phyloP scores from a whole-genome alignment of 2,888 invertebrate genomes.

The Caenorhabditis parvicauda region DNA sequence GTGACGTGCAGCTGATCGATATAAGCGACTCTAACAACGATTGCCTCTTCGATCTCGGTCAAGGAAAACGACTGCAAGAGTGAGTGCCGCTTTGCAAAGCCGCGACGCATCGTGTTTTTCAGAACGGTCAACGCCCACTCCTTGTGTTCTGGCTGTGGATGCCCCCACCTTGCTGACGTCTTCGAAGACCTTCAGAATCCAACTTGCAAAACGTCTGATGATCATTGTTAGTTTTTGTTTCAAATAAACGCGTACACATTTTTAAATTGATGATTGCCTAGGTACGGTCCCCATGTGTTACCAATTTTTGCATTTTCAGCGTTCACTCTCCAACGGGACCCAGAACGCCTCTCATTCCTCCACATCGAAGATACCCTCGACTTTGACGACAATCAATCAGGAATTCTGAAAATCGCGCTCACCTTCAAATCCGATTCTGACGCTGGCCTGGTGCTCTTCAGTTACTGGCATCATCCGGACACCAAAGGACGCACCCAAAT shows the following conservation, averaged over 20 bases:
- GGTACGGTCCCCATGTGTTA: too few species aligned
- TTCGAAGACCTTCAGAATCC: slow-evolving; percentile 15
- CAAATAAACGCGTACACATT: neutral
- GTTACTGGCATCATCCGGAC: slow-evolving; percentile 30
- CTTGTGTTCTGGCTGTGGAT: slow-evolving; percentile 24
- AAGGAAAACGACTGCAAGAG: neutral
- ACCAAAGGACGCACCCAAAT: slow-evolving; percentile 38
- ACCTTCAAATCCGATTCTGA: slow-evolving; percentile 37
- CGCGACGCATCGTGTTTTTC: neutral
- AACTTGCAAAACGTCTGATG: neutral
- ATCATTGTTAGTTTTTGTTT: neutral
- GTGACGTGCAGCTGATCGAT: slow-evolving; percentile 25
- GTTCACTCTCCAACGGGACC: slow-evolving; percentile 24
- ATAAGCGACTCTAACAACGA: slow-evolving; percentile 24
- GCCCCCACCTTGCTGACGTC: slow-evolving; percentile 12
- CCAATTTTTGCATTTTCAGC: too few species aligned
- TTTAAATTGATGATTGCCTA: too few species aligned
- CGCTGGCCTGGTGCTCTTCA: slow-evolving; percentile 35
- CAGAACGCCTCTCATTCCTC: slow-evolving; percentile 33
- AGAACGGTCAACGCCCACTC: slow-evolving; percentile 17
- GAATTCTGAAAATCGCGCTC: slow-evolving; percentile 19
- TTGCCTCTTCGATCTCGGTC: slow-evolving; percentile 15
- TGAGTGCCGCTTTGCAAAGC: slow-evolving; percentile 6
- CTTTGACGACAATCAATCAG: slow-evolving; percentile 18
- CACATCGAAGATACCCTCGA: slow-evolving; percentile 26